Conservation (phyloP, 1,140 invertebrate genomes). For the Bombus superbus region DNA sequence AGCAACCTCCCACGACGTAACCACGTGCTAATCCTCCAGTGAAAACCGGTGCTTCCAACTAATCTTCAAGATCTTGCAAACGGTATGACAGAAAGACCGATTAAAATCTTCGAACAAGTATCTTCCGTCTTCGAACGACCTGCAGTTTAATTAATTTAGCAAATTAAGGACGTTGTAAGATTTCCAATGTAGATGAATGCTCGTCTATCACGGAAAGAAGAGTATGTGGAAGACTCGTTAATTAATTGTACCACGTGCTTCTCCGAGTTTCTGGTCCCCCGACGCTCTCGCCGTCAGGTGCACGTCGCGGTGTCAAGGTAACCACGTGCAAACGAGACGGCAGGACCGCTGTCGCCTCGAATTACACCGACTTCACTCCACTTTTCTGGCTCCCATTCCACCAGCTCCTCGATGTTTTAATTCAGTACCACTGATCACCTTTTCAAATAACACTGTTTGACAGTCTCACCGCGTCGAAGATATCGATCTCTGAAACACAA, state of each 20-base stretch:
- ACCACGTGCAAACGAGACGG: constrained; percentile 50
- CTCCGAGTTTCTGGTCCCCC: neutral
- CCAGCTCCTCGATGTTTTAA: neutral
- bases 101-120: neutral
- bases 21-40: constrained; percentile 22
- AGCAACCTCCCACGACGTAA: constrained; percentile 27
- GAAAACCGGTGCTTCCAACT: no score
- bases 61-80: neutral
- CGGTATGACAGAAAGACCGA: neutral
- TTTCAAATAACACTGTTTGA: neutral
- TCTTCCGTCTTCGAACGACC: neutral
- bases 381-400: neutral
- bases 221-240: neutral
- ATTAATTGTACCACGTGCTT: constrained; percentile 31
- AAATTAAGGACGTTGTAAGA: neutral
- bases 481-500: neutral
- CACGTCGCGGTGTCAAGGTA: constrained; percentile 35
- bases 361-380: constrained; percentile 9
- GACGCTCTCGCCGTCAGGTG: constrained; percentile 38
- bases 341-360: constrained; percentile 29
- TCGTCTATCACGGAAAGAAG: no score
- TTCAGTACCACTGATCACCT: neutral
- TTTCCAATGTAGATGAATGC: neutral
- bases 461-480: neutral
- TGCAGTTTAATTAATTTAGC: neutral